Conservation (phyloP, 1,140 invertebrate genomes). For the Lepidurus arcticus region DNA sequence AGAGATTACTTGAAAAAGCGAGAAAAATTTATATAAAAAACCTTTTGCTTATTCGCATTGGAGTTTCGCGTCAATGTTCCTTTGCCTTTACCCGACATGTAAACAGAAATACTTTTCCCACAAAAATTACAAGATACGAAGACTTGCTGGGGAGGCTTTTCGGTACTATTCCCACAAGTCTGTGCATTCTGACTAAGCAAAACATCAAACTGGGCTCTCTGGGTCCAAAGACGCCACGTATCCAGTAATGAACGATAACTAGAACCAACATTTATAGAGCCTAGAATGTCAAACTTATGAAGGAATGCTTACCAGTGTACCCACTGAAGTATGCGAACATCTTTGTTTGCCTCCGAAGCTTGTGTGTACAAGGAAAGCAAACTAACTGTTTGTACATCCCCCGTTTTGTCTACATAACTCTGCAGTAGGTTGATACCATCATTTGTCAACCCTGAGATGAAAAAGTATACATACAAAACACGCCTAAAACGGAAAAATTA, state of each 20-base stretch:
- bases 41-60: constrained; percentile 59
- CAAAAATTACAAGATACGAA: constrained; percentile 91
- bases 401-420: constrained; percentile 79
- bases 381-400: constrained; percentile 86
- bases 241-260: constrained; percentile 70
- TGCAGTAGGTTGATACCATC: constrained; percentile 77
- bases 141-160: constrained; percentile 66
- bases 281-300: neutral
- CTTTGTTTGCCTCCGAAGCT: constrained; percentile 24
- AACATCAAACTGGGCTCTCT: constrained; percentile 71
- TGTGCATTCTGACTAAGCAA: constrained; percentile 57
- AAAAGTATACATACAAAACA: neutral
- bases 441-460: constrained; percentile 52
- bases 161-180: constrained; percentile 39
- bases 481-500: neutral
- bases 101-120: constrained; percentile 81
- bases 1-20: constrained; percentile 22
- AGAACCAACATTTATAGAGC: constrained; percentile 37
- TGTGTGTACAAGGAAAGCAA: constrained; percentile 50
- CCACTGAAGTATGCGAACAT: constrained; percentile 29
- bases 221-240: constrained; percentile 72
- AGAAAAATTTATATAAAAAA: constrained; percentile 39
- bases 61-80: constrained; percentile 55
- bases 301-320: constrained; percentile 28
- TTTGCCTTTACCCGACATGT: constrained; percentile 57